Base-by-base conservation (phyloP, 2,113 vertebrate species). In the Stigmatopora argus region DNA sequence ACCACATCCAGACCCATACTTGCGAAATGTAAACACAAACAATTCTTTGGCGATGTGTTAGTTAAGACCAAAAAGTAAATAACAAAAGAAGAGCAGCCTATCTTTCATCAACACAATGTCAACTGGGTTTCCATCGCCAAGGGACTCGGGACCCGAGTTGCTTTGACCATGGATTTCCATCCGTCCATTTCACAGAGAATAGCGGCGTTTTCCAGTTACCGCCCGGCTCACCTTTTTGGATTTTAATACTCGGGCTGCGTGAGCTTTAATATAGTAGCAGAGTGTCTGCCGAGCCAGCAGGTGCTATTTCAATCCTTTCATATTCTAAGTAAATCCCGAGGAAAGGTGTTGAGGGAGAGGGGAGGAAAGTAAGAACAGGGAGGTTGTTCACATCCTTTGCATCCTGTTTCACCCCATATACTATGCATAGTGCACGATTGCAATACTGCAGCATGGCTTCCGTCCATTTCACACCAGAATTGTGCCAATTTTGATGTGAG, bases 31-130 rank as follows among this genome's bases (percentile, higher is more conserved):
- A 31, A 31, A 31, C 26, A 31, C 1, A 31, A 31, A 31, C 26
- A 1, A 3, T 3, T 31, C 92, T 91, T 93, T 74, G n/a, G n/a
- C 38, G 1, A 68, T 72, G 64, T 61, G 74, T 64, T 67, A 74
- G 92, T 92, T 91, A 91, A 92, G 96, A 94, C 96, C 93, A 94
- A 91, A 75, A 81, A 74, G 58, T 74, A 77, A 69, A 67, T 51
- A 72, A 51, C 74, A 70, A 67, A 51, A 38, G 47, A 64, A n/a
- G 48, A 3, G 14, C 21, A 1, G 61, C 44, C 45, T 26, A 31
- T 10, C 7, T 65, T 26, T 74, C 73, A 84, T 88, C 82, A 85
- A 89, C 83, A 83, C 89, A 90, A 90, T 90, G 89, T 87, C 88
- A 90, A 86, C 78, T 81, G 73, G 77, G 73, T 62, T 69, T 62